phyloP scores from a whole-genome alignment of 2,888 invertebrate genomes.

The Cancer borealis region DNA sequence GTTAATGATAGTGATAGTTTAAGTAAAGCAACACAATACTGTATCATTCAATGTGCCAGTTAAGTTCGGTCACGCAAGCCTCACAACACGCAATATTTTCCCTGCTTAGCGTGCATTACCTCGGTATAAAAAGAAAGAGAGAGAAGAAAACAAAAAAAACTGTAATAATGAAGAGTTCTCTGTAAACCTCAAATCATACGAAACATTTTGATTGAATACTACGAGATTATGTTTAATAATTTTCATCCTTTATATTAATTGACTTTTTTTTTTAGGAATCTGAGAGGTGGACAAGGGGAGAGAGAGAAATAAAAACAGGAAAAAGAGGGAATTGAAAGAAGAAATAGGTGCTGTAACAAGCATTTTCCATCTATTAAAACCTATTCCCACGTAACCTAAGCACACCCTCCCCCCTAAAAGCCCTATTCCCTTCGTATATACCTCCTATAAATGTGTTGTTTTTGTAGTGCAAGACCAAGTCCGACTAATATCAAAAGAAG shows the following conservation, averaged over 20 bases:
- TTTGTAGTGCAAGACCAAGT: not conserved
- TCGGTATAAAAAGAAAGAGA: not conserved
- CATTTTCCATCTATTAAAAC: not conserved
- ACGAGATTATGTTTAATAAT: not conserved
- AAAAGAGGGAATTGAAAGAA: not conserved
- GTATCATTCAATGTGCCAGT: not conserved
- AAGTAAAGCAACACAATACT: not conserved
- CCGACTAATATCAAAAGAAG: slow-evolving; percentile 50
- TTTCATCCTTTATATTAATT: not conserved
- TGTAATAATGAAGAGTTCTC: not conserved
- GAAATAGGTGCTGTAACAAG: not conserved
- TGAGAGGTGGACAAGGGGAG: not conserved
- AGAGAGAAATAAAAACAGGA: not conserved
- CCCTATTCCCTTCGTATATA: not conserved
- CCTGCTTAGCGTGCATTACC: not conserved
- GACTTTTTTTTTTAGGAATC: not conserved
- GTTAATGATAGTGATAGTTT: not conserved
- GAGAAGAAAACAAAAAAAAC: not conserved
- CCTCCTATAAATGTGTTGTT: slow-evolving; percentile 29
- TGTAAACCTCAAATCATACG: not conserved
- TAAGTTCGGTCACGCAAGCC: not conserved
- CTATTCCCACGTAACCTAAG: not conserved
- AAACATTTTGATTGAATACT: not conserved
- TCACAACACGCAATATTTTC: not conserved
- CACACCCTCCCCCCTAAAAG: not conserved